phyloP scores from a whole-genome alignment of 2,113 vertebrate species.

The Rhabdornis inornatus region DNA sequence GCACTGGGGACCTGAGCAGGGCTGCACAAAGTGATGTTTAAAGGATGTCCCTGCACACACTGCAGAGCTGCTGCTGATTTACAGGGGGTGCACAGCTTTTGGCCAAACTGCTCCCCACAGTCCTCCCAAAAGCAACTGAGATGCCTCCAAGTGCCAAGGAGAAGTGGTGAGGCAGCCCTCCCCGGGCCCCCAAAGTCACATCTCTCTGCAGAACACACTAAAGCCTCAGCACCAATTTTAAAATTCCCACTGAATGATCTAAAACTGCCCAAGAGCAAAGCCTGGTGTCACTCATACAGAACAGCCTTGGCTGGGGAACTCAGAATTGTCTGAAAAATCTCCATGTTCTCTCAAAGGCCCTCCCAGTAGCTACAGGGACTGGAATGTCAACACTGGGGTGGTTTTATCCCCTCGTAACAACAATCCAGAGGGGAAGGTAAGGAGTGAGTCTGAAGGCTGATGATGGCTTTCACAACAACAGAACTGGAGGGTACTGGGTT shows the following conservation, averaged over 20 bases:
- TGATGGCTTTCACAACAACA: background rate
- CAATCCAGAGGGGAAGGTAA: background rate
- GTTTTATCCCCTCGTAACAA: background rate
- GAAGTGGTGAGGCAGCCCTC: background rate
- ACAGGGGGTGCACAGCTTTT: background rate
- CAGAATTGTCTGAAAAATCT: background rate
- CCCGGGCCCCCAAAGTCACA: background rate
- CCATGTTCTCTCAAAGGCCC: fast-evolving
- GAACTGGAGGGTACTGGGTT: background rate
- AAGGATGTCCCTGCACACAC: background rate
- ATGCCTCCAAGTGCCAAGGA: background rate
- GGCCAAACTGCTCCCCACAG: background rate
- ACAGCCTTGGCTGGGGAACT: background rate
- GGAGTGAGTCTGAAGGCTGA: background rate
- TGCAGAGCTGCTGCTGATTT: background rate
- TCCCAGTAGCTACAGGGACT: background rate
- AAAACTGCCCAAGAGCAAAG: background rate
- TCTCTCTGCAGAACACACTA: background rate
- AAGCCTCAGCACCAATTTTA: background rate
- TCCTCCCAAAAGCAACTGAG: background rate
- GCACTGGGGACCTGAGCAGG: background rate
- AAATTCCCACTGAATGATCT: background rate
- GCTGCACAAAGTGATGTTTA: background rate
- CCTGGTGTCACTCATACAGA: background rate
- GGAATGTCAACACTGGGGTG: fast-evolving